Base-by-base conservation (phyloP, 1,140 invertebrate genomes). In the Streblospio benedicti region DNA sequence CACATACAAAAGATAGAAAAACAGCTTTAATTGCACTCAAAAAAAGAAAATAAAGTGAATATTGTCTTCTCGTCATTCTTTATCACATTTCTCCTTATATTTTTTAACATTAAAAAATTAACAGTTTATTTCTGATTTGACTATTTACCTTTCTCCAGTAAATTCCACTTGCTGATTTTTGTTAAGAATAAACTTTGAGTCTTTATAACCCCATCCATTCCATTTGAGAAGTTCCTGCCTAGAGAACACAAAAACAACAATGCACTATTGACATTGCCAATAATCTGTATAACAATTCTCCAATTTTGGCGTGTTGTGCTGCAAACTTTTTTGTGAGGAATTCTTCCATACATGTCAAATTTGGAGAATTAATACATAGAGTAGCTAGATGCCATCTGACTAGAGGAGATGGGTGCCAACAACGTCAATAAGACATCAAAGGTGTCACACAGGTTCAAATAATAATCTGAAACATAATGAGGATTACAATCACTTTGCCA, bases 131-230 rank as follows among this genome's bases (percentile, higher is more conserved):
- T 25, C 50, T 27, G 6, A 52, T 52, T 52, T 50, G 47, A 18
- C 16, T 2, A 50, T 50, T 50, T 79, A 90, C 86, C 87, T 84
- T 63, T 84, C 80, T 41, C 90, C 89, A 41, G 83, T 85, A 68
- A 94, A 92, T 64, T 84, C 81, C 23, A 91, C 81, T 52, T 79
- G 68, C 54, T 79, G 81, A 68, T 84, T 80, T 65, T 80, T 73
- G 67, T 82, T 75, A 0, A 88, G 71, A 54, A 81, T 71, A 76
- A 94, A 95, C 67, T 84, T 81, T 0, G 90, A 90, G 77, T 99
- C 93, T 62, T 87, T 90, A 80, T 97, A 98, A 5, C 95, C 95
- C 95, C 95, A 99, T 43, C 95, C 95, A 80, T 97, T 94, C 93
- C 93, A 97, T 81, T 95, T 97, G 5, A 97, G 77, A 18, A 79